Conservation (phyloP, 2,888 invertebrate genomes). For the Caenorhabditis panamensis region DNA sequence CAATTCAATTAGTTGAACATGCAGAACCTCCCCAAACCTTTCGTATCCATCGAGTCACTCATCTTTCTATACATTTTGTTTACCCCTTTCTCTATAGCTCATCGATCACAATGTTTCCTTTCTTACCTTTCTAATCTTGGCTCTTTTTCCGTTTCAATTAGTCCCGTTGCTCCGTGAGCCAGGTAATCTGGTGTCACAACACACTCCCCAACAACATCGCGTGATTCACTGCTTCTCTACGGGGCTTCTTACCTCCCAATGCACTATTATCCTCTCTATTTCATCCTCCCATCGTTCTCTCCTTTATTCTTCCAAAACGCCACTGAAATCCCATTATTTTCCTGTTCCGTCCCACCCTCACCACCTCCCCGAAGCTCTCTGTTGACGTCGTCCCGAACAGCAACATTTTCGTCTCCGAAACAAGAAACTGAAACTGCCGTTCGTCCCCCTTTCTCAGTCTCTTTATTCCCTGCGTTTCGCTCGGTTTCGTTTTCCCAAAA, state of each 20-base stretch:
- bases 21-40: not conserved
- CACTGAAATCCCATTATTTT: slow-evolving; percentile 22
- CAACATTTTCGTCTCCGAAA: not conserved
- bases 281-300: not conserved
- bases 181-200: slow-evolving; percentile 5
- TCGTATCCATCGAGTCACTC: not conserved
- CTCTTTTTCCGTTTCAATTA: slow-evolving; percentile 1
- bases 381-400: not conserved
- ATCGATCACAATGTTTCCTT: not conserved
- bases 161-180: not conserved
- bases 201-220: not conserved
- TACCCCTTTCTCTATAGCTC: not conserved
- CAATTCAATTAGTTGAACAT: not conserved
- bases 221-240: not conserved
- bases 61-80: not conserved
- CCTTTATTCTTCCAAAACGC: not conserved
- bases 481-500: no score
- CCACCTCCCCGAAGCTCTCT: not conserved
- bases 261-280: not conserved
- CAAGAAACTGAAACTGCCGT: not conserved
- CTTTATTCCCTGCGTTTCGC: no score
- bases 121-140: not conserved
- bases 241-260: not conserved
- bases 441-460: no score
- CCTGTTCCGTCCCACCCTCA: not conserved